Evolutionary conservation across 2,113 vertebrate genomes (phyloP), one percentile per base, ranked within the genome.

Genomic region (Talpa occidentalis): DNA sequence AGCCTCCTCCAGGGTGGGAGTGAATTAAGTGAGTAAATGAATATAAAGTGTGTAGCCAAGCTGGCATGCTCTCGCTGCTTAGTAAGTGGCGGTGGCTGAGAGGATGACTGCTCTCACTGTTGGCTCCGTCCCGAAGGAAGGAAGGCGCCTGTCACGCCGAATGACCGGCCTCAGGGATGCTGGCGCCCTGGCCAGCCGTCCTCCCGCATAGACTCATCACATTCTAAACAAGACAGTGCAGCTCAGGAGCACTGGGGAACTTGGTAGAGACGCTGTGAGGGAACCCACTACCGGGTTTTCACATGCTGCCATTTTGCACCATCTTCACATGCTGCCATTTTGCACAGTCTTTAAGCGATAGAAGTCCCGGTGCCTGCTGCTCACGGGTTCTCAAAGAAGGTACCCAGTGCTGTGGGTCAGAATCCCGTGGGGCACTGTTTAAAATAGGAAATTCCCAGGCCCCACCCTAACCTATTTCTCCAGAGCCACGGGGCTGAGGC

Each of bases 71-170:
- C 19, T 15, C 9, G 10, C 24, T 37, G 2, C 47, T 35, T 9
- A 11, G 0, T 0, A 15, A 59, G 24, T 0, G 8, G 7, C 21
- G 7, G 16, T 42, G 42, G 37, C 49, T 44, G 2, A 47, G 9
- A 72, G 47, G 52, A 37, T 32, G 35, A 10, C 6, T 9, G 3
- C 42, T 12, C 52, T 17, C 52, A 19, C 52, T 54, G 52, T 19
- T 54, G 52, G 32, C 42, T 40, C 37, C 3, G 4, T 6, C 49
- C 12, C 67, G 3, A 44, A 66, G 35, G 24, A 44, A 47, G 28
- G 35, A 73, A 44, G 42, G 74, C 15, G 6, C 60, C 22, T 70
- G 30, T 40, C 54, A 72, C 52, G 35, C 17, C 4, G 37, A 60
- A 76, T 0, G 19, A 19, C 16, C 52, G 6, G 52, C 32, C 79